Evolutionary conservation across 2,797 vertebrate species (phyloP).

Genomic region (Cyprinella venusta): DNA sequence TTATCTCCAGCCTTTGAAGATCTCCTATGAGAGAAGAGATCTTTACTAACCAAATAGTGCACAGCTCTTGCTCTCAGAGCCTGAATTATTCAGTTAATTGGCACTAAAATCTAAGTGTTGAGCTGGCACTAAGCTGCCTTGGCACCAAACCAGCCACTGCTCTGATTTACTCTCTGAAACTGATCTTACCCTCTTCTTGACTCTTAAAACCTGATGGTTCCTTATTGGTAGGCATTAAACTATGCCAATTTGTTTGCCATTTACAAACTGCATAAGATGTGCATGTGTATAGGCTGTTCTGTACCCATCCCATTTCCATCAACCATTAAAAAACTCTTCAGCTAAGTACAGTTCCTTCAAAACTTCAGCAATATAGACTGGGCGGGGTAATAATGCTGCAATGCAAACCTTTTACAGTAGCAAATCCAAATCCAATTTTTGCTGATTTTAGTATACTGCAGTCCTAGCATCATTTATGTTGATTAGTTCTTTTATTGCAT

Average conservation of each 20-base stretch:
- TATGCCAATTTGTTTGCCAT: conserved; percentile 23
- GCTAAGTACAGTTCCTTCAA: conserved; percentile 41
- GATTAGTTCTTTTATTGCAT: background rate
- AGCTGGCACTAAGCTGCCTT: conserved; percentile 13
- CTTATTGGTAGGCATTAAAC: background rate
- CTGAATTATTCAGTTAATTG: conserved; percentile 41
- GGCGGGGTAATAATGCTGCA: background rate
- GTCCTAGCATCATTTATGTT: background rate
- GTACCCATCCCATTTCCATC: conserved; percentile 25
- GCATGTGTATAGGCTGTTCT: conserved; percentile 19
- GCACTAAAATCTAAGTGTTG: conserved; percentile 39
- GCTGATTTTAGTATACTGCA: conserved; percentile 20
- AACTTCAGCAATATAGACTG: conserved; percentile 30
- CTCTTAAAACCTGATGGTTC: conserved; percentile 9
- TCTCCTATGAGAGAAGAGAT: conserved; percentile 21
- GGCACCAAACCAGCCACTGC: conserved; percentile 18
- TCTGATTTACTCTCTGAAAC: conserved; percentile 29
- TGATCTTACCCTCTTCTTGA: conserved; percentile 19
- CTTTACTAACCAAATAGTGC: conserved; percentile 41
- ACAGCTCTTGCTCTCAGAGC: background rate
- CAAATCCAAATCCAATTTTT: background rate
- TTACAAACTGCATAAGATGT: conserved; percentile 13
- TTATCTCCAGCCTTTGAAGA: conserved; percentile 18
- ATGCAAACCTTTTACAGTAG: conserved; percentile 17
- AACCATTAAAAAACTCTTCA: conserved; percentile 45